Conservation (phyloP, 2,113 vertebrate genomes). For the Oryctolagus cuniculus region mOryCun1.1 NC_091443.1:6185501-6186000, state of each 20-base stretch:
- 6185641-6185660: not conserved
- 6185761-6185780: rapidly evolving
- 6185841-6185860: not conserved
- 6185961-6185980: not conserved
- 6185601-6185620: too few relatives aligned
- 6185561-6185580: not conserved
- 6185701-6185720: not conserved
- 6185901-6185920: not conserved
- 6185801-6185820: not conserved
- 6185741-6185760: not conserved
- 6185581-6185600: not conserved
- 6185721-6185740: not conserved
- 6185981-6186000: not conserved
- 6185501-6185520: too few relatives aligned
- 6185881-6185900: not conserved
- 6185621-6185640: too few relatives aligned
- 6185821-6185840: not conserved
- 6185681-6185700: not conserved
- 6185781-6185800: not conserved
- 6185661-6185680: not conserved
- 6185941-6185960: not conserved
- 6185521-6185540: too few relatives aligned
- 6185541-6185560: not conserved
- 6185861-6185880: not conserved
- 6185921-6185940: not conserved